Conservation (phyloP, 2,888 invertebrate genomes). For the Cryptocephalus primarius region DNA sequence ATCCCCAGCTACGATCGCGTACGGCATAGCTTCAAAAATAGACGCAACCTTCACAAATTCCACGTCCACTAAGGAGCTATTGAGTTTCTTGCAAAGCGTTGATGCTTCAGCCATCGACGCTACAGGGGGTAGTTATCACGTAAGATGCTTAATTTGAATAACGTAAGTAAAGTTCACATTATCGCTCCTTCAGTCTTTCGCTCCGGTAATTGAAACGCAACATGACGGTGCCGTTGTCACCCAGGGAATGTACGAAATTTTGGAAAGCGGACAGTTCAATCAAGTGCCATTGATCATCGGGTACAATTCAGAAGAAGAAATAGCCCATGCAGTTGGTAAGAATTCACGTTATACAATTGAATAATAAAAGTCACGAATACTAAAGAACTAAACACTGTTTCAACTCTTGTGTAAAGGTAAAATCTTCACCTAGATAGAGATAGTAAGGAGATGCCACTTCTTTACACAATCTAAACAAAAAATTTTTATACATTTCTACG, state of each 20-base stretch:
- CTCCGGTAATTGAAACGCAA: slow-evolving; percentile 10
- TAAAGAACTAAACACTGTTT: no score
- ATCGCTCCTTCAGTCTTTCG: slow-evolving; percentile 8
- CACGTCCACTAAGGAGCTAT: slow-evolving; percentile 8
- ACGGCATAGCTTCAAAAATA: slow-evolving; percentile 13
- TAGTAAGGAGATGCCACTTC: no score
- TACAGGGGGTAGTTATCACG: slow-evolving; percentile 7
- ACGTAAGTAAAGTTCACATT: not conserved
- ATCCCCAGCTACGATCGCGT: slow-evolving; percentile 18
- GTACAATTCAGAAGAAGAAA: slow-evolving; percentile 13
- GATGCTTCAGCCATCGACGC: slow-evolving; percentile 6
- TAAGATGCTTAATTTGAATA: slow-evolving; percentile 1
- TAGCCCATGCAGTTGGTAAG: not conserved
- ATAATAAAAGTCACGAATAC: no score
- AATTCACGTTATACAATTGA: no score
- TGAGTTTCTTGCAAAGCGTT: slow-evolving; percentile 11
- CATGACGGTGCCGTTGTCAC: slow-evolving; percentile 9
- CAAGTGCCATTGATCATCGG: slow-evolving; percentile 15
- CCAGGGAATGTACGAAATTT: slow-evolving; percentile 8
- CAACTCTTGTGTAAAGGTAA: no score
- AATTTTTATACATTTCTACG: no score
- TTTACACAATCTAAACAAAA: no score
- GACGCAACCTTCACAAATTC: slow-evolving; percentile 9
- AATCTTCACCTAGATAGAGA: no score
- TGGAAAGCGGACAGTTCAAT: slow-evolving; percentile 9